phyloP scores from a whole-genome alignment of 2,797 vertebrate genomes.

The Periparus ater region DNA sequence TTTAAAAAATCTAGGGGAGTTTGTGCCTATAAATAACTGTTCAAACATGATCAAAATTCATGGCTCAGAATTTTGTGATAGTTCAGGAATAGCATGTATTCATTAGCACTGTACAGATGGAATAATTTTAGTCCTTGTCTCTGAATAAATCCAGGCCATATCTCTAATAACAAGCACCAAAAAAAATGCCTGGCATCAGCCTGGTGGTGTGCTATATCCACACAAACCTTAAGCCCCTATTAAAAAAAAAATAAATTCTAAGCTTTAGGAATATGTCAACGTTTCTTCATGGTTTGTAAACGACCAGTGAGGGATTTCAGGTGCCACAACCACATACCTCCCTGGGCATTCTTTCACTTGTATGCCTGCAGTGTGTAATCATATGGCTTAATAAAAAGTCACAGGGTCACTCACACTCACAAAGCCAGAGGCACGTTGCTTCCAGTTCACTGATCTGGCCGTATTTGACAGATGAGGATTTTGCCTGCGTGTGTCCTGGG shows the following conservation, averaged over 20 bases:
- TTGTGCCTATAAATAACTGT: not conserved
- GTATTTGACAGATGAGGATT: constrained; percentile 26
- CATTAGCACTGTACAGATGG: not conserved
- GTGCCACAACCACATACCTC: constrained; percentile 13
- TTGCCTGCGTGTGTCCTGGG: not conserved
- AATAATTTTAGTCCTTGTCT: not conserved
- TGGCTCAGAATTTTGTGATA: not conserved
- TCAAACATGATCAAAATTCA: not conserved
- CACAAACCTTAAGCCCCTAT: not conserved
- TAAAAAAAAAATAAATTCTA: not conserved
- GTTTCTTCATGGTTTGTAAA: constrained; percentile 43
- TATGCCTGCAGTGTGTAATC: not conserved
- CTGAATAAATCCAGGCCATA: not conserved
- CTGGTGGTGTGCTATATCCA: not conserved
- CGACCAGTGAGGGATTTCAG: not conserved
- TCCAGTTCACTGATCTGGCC: constrained; percentile 23
- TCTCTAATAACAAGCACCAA: not conserved
- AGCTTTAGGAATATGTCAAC: constrained; percentile 38
- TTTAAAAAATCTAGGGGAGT: not conserved
- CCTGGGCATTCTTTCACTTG: constrained; percentile 15
- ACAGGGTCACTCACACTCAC: not conserved
- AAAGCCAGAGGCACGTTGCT: not conserved
- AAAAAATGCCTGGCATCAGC: not conserved
- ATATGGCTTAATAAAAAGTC: constrained; percentile 39
- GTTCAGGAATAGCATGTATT: not conserved